A percentile compares a stretch with the other conserved stretches of the same genome.
These are phyloP conservation scores for Globodera rostochiensis DNA, from an alignment of 1,140 invertebrate genomes.

Conservation along the genomic window DNA sequence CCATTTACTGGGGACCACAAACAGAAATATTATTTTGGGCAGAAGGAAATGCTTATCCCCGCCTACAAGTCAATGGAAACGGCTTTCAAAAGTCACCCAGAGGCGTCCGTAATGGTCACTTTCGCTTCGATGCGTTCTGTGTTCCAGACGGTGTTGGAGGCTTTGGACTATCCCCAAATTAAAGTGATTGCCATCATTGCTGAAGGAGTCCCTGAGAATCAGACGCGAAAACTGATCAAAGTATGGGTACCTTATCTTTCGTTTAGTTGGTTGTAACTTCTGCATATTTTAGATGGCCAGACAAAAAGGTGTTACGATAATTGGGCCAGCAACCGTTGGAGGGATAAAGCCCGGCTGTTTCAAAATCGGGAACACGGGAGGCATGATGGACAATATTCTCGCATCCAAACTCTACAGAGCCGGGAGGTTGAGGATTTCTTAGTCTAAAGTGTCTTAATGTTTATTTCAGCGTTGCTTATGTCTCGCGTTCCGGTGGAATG, in stretches of 20 bases:
- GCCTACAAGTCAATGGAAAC: slow-evolving; percentile 97
- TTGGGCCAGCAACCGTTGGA: slow-evolving; percentile 90
- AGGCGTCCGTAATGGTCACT: slow-evolving; percentile 95
- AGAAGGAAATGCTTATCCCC: slow-evolving; percentile 92
- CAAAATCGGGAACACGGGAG: slow-evolving; percentile 98
- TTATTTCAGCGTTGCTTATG: slow-evolving; percentile 85
- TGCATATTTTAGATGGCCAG: slow-evolving; percentile 71
- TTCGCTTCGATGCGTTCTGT: slow-evolving; percentile 97
- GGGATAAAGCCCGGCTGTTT: slow-evolving; percentile 98
- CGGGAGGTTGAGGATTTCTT: slow-evolving; percentile 71
- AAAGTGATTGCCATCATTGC: slow-evolving; percentile 94
- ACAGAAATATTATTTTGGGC: slow-evolving; percentile 99
- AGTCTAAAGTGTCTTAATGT: background rate
- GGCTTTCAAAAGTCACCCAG: slow-evolving; percentile 89
- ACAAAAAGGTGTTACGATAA: slow-evolving; percentile 81
- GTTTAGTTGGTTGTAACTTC: background rate
- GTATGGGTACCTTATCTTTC: slow-evolving; percentile 22
- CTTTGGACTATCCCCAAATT: slow-evolving; percentile 86
- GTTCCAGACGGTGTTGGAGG: slow-evolving; percentile 93
- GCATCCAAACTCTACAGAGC: slow-evolving; percentile 93
- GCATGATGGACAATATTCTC: slow-evolving; percentile 99
- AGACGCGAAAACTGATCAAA: slow-evolving; percentile 91
- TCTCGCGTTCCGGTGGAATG: slow-evolving; percentile 97
- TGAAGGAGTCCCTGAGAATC: slow-evolving; percentile 94
- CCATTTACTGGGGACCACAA: slow-evolving; percentile 98